Base-by-base conservation (phyloP, 2,888 invertebrate species). In the Matsumyia berberina region DNA sequence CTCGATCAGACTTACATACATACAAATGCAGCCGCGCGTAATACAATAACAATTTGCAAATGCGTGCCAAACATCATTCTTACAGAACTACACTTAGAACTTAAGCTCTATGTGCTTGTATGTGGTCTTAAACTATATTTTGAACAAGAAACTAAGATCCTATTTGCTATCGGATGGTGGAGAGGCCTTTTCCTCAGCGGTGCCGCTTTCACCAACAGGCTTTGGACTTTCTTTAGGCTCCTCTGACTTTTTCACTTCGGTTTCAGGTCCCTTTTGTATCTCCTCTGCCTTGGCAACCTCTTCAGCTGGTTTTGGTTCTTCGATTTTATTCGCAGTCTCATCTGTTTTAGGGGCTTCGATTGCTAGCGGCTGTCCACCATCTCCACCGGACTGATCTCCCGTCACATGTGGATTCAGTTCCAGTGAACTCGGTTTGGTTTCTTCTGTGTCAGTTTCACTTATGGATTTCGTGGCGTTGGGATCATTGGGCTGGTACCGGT, bases 401-500 rank as follows among this genome's bases (percentile, higher is more conserved):
- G 33, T 29, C 17, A 12, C 37, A 24, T 72, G 1, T 8, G 42
- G 76, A 2, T 73, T 67, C n/a, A 77, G 35, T 17, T 82, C 67
- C 37, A 82, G 33, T 0, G 77, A 76, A 29, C 82, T 82, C 1
- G 67, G 67, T 31, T 78, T 83, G 7, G 82, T 78, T 24, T 78
- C 67, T 42, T 78, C 73, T 0, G 78, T 78, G 49, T 83, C 67
- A 0, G 37, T 51, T 29, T 83, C 83, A 33, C 83, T 78, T 8
- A 73, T 64, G 11, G 78, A 51, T 11, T 7, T 62, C 0, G 35
- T 3, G 15, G 79, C 74, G 9, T 85, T 87, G 1, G 89, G 89
- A 86, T 89, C 87, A 39, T 91, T 90, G 2, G 91, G 90, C 67
- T 94, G 94, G 92, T 98, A 99, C 69, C 94, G 94, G 88, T 94